phyloP scores from a whole-genome alignment of 2,113 vertebrate genomes.

The Gopherus evgoodei region DNA sequence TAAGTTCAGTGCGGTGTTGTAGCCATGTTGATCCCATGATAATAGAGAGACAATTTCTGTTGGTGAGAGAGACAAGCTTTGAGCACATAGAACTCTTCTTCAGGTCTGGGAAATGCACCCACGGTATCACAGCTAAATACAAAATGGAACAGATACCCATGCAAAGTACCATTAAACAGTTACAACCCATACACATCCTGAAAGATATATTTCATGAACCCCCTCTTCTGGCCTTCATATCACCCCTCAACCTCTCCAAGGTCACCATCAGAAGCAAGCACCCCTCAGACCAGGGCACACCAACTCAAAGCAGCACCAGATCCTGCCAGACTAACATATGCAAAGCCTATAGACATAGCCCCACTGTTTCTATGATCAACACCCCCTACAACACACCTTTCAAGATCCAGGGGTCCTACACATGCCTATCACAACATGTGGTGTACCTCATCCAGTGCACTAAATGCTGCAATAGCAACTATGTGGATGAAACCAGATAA shows the following conservation, averaged over 20 bases:
- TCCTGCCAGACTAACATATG: not conserved
- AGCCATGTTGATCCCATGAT: not conserved
- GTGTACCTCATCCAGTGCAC: not conserved
- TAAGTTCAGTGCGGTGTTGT: not conserved
- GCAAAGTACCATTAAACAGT: too few species aligned
- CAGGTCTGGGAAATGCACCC: too few species aligned
- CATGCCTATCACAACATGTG: not conserved
- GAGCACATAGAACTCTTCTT: too few species aligned
- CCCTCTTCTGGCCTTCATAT: not conserved
- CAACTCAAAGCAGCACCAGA: not conserved
- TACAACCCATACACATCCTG: not conserved
- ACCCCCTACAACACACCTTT: not conserved
- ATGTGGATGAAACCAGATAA: not conserved
- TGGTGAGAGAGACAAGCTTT: too few species aligned
- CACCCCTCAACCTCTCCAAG: not conserved
- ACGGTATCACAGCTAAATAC: too few species aligned
- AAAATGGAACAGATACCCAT: too few species aligned
- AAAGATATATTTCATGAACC: not conserved
- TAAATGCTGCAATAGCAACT: not conserved
- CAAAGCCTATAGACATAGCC: not conserved
- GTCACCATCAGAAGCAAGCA: not conserved
- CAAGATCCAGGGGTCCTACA: not conserved
- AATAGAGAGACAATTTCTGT: too few species aligned
- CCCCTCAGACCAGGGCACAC: not conserved
- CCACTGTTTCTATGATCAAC: not conserved